Conservation (phyloP, 2,888 invertebrate genomes). For the Anarsia innoxiella region DNA sequence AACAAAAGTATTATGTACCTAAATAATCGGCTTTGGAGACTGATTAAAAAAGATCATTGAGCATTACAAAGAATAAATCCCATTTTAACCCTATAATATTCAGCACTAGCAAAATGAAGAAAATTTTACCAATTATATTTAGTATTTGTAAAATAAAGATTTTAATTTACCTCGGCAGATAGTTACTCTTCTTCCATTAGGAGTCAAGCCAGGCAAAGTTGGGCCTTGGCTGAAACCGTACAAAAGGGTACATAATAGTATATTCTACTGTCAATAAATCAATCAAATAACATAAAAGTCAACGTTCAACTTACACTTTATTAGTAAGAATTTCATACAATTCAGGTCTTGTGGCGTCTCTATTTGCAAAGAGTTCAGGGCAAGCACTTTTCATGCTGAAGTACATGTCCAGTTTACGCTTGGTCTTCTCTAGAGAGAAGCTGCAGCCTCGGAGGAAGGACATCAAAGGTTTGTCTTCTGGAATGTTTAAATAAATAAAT, state of each 20-base stretch:
- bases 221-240: constrained; percentile 83
- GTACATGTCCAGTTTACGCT: constrained; percentile 87
- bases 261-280: not conserved
- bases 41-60: too few relatives aligned
- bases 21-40: too few relatives aligned
- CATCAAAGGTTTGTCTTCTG: constrained; percentile 81
- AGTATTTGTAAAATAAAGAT: too few relatives aligned
- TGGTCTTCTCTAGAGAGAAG: constrained; percentile 85
- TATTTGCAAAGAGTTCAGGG: constrained; percentile 85
- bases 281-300: not conserved
- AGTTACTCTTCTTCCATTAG: constrained; percentile 85
- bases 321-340: constrained; percentile 74
- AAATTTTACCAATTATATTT: too few relatives aligned
- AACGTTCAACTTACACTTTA: constrained; percentile 75
- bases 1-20: too few relatives aligned
- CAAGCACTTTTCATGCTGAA: constrained; percentile 88
- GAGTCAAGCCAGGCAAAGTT: constrained; percentile 85
- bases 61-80: too few relatives aligned
- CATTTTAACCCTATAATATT: too few relatives aligned
- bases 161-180: constrained; percentile 72
- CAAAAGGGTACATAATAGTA: too few relatives aligned
- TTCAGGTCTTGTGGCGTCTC: constrained; percentile 80
- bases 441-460: constrained; percentile 87
- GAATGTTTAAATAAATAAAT: too few relatives aligned
- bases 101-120: too few relatives aligned